Evolutionary conservation across 2,113 vertebrate species (phyloP).

Genomic region (Trachemys scripta): DNA sequence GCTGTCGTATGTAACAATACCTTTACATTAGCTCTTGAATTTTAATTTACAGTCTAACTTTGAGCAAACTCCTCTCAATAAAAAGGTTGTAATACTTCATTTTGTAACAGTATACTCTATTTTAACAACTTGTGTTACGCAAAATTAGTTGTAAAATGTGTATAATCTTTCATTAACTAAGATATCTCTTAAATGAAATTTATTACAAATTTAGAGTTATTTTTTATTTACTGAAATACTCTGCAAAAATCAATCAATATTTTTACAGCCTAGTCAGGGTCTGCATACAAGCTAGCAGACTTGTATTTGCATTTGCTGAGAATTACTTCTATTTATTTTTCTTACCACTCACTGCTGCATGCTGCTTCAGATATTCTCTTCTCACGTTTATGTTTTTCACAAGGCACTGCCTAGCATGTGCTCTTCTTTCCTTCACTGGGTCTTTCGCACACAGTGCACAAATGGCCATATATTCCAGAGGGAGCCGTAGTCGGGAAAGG

Average conservation of each 20-base stretch:
- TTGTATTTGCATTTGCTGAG: slow-evolving; percentile 18
- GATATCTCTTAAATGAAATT: not conserved
- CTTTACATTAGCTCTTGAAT: not conserved
- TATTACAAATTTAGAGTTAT: not conserved
- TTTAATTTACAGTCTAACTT: not conserved
- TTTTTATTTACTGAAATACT: not conserved
- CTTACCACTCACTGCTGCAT: slow-evolving; percentile 97
- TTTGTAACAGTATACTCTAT: not conserved
- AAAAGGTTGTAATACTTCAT: not conserved
- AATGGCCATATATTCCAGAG: slow-evolving; percentile 97
- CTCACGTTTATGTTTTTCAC: slow-evolving; percentile 98
- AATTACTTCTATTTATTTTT: not conserved
- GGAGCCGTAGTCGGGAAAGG: slow-evolving; percentile 93
- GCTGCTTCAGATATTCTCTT: slow-evolving; percentile 97
- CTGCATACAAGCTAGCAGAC: not conserved
- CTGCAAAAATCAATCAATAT: not conserved
- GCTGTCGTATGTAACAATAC: not conserved
- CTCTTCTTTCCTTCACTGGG: slow-evolving; percentile 95
- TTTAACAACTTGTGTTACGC: not conserved
- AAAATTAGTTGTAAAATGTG: not conserved
- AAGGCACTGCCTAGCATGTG: slow-evolving; percentile 96
- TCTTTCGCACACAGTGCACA: slow-evolving; percentile 98
- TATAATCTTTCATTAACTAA: not conserved
- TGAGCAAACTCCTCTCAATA: not conserved
- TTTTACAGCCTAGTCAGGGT: not conserved